Percentiles rank a stretch among this genome's conserved stretches.
Conservation (phyloP, 2,888 invertebrate genomes). For the Celastrina argiolus region DNA sequence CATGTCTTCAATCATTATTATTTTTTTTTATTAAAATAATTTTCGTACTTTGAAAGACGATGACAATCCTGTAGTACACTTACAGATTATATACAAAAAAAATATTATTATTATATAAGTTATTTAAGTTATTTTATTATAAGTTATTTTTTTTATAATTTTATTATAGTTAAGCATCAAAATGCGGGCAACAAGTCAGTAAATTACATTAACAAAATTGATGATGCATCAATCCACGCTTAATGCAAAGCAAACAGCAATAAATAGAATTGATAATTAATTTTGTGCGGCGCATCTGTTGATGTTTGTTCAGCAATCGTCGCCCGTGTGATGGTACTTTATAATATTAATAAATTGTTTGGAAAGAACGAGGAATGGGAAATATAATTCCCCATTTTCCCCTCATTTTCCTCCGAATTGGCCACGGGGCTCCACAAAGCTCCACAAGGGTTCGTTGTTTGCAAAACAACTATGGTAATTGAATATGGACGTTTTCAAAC, state of each 20-base stretch:
- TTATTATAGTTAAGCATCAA: too few relatives aligned
- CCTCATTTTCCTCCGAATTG: not conserved
- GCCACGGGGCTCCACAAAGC: not conserved
- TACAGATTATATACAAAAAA: too few relatives aligned
- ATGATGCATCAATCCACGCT: not conserved
- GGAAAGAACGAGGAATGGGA: not conserved
- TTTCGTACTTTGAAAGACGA: too few relatives aligned
- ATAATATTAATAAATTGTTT: not conserved
- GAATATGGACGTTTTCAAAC: too few relatives aligned
- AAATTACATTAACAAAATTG: not conserved
- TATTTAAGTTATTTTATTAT: too few relatives aligned
- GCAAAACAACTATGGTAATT: not conserved
- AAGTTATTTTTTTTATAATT: too few relatives aligned
- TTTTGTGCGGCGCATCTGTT: not conserved
- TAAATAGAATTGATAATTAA: conserved; percentile 7
- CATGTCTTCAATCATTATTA: too few relatives aligned
- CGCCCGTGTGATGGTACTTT: not conserved
- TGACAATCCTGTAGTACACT: too few relatives aligned
- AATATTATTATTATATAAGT: too few relatives aligned
- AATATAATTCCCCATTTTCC: conserved; percentile 4
- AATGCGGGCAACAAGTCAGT: too few relatives aligned
- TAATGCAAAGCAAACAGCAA: not conserved
- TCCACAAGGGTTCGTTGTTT: not conserved
- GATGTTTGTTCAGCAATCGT: not conserved
- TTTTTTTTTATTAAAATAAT: too few relatives aligned